A percentile compares a stretch with the other conserved stretches of the same genome.
phyloP scores from a whole-genome alignment of 2,113 vertebrate species.

The Pseudorasbora parva region DNA sequence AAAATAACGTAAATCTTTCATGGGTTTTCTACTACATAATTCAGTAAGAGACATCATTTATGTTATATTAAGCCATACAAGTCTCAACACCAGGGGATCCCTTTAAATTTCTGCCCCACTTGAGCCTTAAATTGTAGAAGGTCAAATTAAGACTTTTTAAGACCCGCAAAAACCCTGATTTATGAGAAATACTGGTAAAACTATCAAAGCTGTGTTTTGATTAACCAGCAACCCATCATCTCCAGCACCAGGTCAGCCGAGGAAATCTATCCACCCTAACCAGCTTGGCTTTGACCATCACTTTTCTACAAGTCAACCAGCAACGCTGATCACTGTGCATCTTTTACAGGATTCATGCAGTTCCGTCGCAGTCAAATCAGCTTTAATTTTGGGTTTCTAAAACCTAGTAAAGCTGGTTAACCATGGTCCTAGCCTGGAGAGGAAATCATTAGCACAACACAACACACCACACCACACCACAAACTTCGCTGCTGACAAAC shows the following conservation, averaged over 20 bases:
- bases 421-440: neutral
- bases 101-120: no score
- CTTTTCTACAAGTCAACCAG: neutral
- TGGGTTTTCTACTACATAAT: no score
- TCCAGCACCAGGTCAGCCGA: no score
- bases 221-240: neutral
- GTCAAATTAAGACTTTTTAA: no score
- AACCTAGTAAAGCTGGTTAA: constrained; percentile 74
- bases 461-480: neutral
- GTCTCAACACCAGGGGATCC: no score
- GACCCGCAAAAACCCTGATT: no score
- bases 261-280: no score
- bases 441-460: neutral
- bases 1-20: no score
- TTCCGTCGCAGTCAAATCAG: constrained; percentile 93
- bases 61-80: no score
- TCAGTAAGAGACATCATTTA: no score
- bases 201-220: neutral
- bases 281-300: neutral
- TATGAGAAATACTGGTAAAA: neutral
- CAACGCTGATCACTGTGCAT: constrained; percentile 86
- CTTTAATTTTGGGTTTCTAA: constrained; percentile 95
- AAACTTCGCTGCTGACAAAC: neutral
- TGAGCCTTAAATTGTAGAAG: no score
- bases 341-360: constrained; percentile 85